Percentiles rank a stretch among this genome's conserved stretches.
phyloP scores from a whole-genome alignment of 1,140 invertebrate genomes.

The Drosophila lacertosa region DNA sequence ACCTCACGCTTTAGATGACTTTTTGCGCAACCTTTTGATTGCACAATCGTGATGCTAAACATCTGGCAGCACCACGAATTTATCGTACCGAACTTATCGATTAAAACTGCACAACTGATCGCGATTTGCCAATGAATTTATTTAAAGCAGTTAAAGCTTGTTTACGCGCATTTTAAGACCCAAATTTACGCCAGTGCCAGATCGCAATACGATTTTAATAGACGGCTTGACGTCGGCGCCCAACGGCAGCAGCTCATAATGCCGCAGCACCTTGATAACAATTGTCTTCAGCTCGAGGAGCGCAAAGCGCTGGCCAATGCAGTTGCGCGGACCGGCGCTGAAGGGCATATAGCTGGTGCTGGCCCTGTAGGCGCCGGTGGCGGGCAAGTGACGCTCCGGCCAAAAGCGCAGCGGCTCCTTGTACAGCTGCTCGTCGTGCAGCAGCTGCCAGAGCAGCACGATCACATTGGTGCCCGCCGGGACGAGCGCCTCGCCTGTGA shows the following conservation, averaged over 20 bases:
- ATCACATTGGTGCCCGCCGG: constrained; percentile 81
- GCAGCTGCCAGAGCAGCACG: constrained; percentile 83
- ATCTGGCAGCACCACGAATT: no score
- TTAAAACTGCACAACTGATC: no score
- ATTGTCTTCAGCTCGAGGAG: constrained; percentile 82
- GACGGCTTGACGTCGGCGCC: constrained; percentile 57
- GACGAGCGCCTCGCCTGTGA: constrained; percentile 43
- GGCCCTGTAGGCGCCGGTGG: not conserved
- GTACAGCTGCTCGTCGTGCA: constrained; percentile 56
- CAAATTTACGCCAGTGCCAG: constrained; percentile 62
- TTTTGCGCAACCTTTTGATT: no score
- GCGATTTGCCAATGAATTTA: no score
- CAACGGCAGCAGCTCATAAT: constrained; percentile 64
- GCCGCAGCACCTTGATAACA: constrained; percentile 74
- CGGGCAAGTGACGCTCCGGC: constrained; percentile 85
- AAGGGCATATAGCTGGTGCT: constrained; percentile 86
- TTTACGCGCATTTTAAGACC: constrained; percentile 38
- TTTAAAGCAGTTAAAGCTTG: no score
- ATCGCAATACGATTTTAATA: constrained; percentile 71
- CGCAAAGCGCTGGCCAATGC: constrained; percentile 86
- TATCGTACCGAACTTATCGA: no score
- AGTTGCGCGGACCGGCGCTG: constrained; percentile 90
- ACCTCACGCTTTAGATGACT: no score
- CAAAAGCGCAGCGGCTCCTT: constrained; percentile 84
- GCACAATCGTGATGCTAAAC: no score